A percentile compares a stretch with the other conserved stretches of the same genome.
These are phyloP conservation scores for Echinometra lucunter DNA, from an alignment of 53 echinoderm and acorn worm genomes.

Conservation along the genomic window DNA sequence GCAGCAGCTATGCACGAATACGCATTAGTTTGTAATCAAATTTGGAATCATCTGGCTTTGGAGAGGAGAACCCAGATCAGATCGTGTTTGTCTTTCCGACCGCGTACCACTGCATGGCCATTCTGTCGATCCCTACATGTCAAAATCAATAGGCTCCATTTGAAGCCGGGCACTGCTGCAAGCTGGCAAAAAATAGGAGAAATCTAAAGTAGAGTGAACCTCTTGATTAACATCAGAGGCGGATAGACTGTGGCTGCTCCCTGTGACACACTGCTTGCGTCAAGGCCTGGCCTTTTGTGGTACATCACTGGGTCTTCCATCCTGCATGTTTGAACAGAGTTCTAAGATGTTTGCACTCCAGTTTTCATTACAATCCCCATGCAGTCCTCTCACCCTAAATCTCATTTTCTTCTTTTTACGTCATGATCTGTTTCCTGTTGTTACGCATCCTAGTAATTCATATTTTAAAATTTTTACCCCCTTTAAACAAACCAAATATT, in stretches of 20 bases:
- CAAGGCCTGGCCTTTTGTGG: constrained; percentile 54
- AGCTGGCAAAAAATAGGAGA: constrained; percentile 50
- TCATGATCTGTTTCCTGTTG: constrained; percentile 48
- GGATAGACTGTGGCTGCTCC: constrained; percentile 26
- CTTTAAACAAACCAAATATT: too few relatives aligned
- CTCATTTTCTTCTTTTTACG: constrained; percentile 40
- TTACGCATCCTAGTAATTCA: not conserved
- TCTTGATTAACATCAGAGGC: constrained; percentile 55
- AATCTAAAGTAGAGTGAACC: constrained; percentile 68
- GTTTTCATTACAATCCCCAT: constrained; percentile 24
- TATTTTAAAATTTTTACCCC: too few relatives aligned
- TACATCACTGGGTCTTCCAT: constrained; percentile 1
- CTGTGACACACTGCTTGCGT: constrained; percentile 51
- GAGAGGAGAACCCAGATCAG: constrained; percentile 61
- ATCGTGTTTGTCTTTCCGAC: constrained; percentile 60
- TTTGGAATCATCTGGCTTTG: constrained; percentile 69
- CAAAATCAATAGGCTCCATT: constrained; percentile 66
- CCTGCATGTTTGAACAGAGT: constrained; percentile 31
- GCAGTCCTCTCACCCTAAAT: constrained; percentile 30
- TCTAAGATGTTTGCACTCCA: constrained; percentile 50
- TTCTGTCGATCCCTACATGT: constrained; percentile 62
- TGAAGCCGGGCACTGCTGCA: constrained; percentile 57
- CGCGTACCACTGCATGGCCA: constrained; percentile 36
- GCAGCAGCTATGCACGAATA: constrained; percentile 39
- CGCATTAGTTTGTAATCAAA: constrained; percentile 67